Conservation (phyloP, 2,888 invertebrate genomes). For the Pyralis farinalis region DNA sequence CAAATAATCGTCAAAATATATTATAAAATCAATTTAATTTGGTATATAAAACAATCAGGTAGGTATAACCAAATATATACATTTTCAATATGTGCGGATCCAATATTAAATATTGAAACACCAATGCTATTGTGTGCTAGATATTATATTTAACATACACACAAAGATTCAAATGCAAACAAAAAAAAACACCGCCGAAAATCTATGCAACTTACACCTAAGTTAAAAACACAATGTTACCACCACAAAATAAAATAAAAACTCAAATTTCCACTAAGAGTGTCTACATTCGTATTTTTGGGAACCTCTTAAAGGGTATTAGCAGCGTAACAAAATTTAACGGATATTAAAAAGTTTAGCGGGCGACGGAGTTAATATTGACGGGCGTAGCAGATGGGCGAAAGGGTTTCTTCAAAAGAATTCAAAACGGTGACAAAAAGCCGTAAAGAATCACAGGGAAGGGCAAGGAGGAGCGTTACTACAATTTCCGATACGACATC, state of each 20-base stretch:
- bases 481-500: neutral
- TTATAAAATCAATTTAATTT: no score
- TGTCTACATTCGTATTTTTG: constrained; percentile 22
- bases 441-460: constrained; percentile 73
- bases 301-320: constrained; percentile 61
- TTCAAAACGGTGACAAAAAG: constrained; percentile 80
- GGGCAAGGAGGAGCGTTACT: constrained; percentile 9
- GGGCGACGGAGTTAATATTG: constrained; percentile 78
- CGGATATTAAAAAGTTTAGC: constrained; percentile 82
- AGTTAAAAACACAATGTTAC: no score
- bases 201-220: no score
- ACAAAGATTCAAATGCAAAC: no score
- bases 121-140: no score
- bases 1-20: no score
- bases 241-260: constrained; percentile 4
- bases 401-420: constrained; percentile 77
- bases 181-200: no score
- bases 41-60: no score
- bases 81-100: no score
- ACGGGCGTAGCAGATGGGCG: constrained; percentile 79
- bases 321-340: constrained; percentile 75
- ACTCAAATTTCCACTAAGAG: constrained; percentile 1
- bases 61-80: no score
- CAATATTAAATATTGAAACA: no score
- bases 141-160: no score